A percentile compares a stretch with the other conserved stretches of the same genome.
These are phyloP conservation scores for Intellagama lesueurii DNA, from an alignment of 2,797 vertebrate species.

Conservation along the genomic window DNA sequence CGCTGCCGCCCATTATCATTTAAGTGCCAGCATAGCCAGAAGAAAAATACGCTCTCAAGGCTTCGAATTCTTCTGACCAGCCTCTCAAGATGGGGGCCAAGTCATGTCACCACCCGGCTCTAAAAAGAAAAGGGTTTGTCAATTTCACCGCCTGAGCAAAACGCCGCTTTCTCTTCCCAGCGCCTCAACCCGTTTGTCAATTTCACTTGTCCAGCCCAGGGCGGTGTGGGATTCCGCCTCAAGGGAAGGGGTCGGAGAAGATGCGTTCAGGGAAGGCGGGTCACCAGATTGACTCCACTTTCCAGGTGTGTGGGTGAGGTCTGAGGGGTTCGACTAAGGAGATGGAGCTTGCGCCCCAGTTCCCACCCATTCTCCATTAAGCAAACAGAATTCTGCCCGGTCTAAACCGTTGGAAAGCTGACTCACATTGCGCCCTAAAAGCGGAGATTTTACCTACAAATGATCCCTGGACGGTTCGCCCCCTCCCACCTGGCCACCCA, in stretches of 20 bases:
- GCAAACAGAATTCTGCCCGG: background rate
- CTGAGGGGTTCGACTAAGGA: background rate
- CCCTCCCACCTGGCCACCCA: background rate
- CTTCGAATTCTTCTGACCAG: conserved; percentile 66
- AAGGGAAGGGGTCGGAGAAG: background rate
- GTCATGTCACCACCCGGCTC: background rate
- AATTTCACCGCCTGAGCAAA: background rate
- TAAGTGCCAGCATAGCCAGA: conserved; percentile 79
- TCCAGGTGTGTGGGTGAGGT: background rate
- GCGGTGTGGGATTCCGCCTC: too few relatives aligned
- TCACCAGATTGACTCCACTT: background rate
- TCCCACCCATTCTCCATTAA: background rate
- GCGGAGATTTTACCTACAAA: too few relatives aligned
- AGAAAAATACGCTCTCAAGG: conserved; percentile 80
- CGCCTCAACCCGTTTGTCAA: background rate
- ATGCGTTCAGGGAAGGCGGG: background rate
- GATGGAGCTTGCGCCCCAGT: background rate
- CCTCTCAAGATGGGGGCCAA: conserved; percentile 21
- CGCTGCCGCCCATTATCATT: conserved; percentile 65
- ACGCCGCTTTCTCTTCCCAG: too few relatives aligned
- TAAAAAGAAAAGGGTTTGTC: background rate
- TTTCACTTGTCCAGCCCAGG: background rate
- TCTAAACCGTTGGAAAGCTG: background rate
- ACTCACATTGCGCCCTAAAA: background rate
- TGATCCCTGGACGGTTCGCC: background rate